Evolutionary conservation across 1,140 invertebrate species (phyloP), one percentile per base, ranked within the genome.

Genomic region (Diplogasteroides magnus): DNA sequence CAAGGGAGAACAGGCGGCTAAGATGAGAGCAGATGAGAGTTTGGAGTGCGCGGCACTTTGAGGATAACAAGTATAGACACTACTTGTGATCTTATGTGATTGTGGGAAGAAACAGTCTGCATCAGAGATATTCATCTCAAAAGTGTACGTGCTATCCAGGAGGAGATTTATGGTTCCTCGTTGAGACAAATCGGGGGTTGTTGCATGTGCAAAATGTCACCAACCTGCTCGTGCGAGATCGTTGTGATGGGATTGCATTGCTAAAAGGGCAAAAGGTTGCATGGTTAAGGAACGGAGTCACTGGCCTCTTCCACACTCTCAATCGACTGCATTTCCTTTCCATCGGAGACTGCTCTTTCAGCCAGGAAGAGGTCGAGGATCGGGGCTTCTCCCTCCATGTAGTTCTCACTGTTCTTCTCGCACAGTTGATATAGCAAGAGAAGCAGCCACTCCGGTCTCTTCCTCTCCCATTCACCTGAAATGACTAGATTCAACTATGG

Each of bases 381-480:
- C 27, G 69, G 69, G 25, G 61, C 63, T 0, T 27, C 26, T 25
- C 37, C 37, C 37, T 11, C 19, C 19, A 6, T 48, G 6, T 31
- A 23, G 32, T 63, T 63, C 25, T 69, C 61, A 14, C 63, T 37
- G 0, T 60, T 26, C 19, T 71, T 66, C 23, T 71, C 69, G 60
- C 69, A 71, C 29, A 71, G 14, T 57, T 71, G 69, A 71, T 71
- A 71, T 1, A 71, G 57, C 28, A 63, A 28, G 37, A 71, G 64
- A 1, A 71, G 57, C 3, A 71, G 27, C 69, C 69, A 71, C 1
- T 64, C 56, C 1, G 69, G 69, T n/a, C 69, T 48, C 32, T 71
- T 71, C 19, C 31, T 31, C 23, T 56, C 31, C 69, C 69, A 71
- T 19, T 66, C 32, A 25, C 63, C 69, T 71, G 57, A 59, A 71